These are phyloP conservation scores for Lithobates sylvaticus DNA, from an alignment of 2,797 vertebrate species.

Conservation along the genomic window DNA sequence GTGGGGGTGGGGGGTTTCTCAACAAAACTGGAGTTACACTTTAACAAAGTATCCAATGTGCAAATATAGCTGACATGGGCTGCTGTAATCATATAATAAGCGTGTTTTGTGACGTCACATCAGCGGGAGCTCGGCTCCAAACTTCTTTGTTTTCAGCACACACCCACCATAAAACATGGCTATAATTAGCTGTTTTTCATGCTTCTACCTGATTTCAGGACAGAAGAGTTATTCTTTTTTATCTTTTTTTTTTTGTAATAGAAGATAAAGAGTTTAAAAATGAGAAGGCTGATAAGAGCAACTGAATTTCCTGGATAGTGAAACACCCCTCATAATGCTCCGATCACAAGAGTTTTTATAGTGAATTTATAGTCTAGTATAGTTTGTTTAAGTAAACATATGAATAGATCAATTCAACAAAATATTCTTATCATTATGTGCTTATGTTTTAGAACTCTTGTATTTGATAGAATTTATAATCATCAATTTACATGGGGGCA, in stretches of 20 bases:
- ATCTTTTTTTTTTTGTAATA: conserved; percentile 51
- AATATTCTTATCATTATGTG: no score
- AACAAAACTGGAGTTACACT: no score
- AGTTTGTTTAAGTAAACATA: no score
- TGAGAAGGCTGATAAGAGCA: conserved; percentile 81
- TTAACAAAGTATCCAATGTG: conserved; percentile 52
- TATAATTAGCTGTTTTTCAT: conserved; percentile 84
- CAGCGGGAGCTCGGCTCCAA: conserved; percentile 72
- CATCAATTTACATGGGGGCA: no score
- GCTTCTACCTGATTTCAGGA: conserved; percentile 69
- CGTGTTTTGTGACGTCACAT: conserved; percentile 73
- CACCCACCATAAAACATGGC: conserved; percentile 75
- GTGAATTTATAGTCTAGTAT: no score
- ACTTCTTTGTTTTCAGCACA: conserved; percentile 80
- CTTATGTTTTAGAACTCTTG: no score
- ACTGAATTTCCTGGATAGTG: conserved; percentile 76
- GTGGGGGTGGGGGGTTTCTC: no score
- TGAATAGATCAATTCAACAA: no score
- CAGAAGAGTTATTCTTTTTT: conserved; percentile 54
- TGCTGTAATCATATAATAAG: conserved; percentile 72
- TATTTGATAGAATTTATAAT: no score
- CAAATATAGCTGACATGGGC: conserved; percentile 71
- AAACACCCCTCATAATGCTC: neutral
- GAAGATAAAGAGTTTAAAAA: conserved; percentile 56
- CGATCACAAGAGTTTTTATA: no score